A percentile compares a stretch with the other conserved stretches of the same genome.
phyloP scores from a whole-genome alignment of 2,797 vertebrate species.

The Schizopygopsis pylzovi region DNA sequence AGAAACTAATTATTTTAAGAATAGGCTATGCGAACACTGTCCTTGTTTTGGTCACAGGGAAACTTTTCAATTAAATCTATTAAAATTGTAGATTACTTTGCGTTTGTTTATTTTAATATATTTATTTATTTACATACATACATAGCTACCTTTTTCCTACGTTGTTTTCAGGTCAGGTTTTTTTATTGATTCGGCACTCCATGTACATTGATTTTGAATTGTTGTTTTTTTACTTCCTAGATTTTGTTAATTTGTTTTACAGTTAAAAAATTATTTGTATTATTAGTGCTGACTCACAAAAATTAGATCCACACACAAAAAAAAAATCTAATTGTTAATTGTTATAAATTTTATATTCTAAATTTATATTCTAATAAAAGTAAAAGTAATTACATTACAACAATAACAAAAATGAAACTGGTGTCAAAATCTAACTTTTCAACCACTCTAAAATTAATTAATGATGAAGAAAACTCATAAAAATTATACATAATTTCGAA shows the following conservation, averaged over 20 bases:
- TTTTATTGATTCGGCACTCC: neutral
- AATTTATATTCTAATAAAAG: no score
- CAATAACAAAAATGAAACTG: neutral
- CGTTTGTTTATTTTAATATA: no score
- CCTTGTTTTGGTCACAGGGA: neutral
- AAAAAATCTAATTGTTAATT: neutral
- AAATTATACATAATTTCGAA: neutral
- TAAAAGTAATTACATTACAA: no score
- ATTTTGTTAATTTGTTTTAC: neutral
- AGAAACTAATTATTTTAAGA: neutral
- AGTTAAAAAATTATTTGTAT: neutral
- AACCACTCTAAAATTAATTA: neutral
- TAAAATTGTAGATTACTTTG: no score
- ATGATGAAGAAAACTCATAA: neutral
- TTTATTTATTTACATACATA: neutral
- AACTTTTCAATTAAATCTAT: conserved; percentile 18
- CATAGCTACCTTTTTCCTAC: neutral
- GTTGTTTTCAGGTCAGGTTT: neutral
- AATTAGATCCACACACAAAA: neutral
- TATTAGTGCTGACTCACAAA: neutral
- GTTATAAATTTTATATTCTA: no score
- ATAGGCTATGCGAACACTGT: neutral
- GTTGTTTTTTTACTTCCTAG: no score
- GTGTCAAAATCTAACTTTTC: neutral
- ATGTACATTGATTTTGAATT: neutral